phyloP scores from a whole-genome alignment of 2,888 invertebrate genomes.

The Eupeodes luniger region DNA sequence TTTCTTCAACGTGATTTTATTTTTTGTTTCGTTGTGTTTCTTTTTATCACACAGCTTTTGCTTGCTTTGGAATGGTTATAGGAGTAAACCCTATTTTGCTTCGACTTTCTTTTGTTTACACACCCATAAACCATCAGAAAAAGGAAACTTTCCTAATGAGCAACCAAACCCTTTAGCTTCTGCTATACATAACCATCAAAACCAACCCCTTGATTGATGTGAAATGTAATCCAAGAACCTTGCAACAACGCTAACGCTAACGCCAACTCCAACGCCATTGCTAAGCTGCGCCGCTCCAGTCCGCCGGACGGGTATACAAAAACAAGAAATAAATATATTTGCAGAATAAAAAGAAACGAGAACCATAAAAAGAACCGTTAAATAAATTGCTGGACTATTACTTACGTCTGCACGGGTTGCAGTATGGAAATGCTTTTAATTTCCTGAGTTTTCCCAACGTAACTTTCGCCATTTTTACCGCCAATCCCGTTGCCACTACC shows the following conservation, averaged over 20 bases:
- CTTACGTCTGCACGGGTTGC: constrained; percentile 86
- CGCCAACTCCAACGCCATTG: too few species aligned
- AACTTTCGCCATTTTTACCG: constrained; percentile 84
- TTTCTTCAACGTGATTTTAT: constrained; percentile 8
- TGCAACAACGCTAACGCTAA: constrained; percentile 57
- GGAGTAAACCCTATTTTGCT: constrained; percentile 11
- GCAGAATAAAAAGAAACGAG: constrained; percentile 30
- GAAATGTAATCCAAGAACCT: constrained; percentile 60
- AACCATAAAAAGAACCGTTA: constrained; percentile 74
- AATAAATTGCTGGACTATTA: constrained; percentile 76
- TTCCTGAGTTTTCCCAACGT: constrained; percentile 81
- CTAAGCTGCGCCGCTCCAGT: neutral
- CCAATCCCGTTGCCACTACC: constrained; percentile 85
- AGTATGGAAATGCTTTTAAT: constrained; percentile 86
- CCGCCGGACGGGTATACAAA: constrained; percentile 14
- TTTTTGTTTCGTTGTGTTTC: neutral
- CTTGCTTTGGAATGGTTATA: neutral
- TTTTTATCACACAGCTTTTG: neutral
- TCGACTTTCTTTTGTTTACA: constrained; percentile 51
- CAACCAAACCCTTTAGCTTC: constrained; percentile 57
- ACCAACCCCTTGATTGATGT: constrained; percentile 66
- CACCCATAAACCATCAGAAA: constrained; percentile 62
- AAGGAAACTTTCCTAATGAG: constrained; percentile 62
- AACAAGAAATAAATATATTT: constrained; percentile 69
- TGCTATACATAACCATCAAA: neutral